These are phyloP conservation scores for Abramis brama DNA, from an alignment of 2,113 vertebrate genomes.

Conservation along the genomic window DNA sequence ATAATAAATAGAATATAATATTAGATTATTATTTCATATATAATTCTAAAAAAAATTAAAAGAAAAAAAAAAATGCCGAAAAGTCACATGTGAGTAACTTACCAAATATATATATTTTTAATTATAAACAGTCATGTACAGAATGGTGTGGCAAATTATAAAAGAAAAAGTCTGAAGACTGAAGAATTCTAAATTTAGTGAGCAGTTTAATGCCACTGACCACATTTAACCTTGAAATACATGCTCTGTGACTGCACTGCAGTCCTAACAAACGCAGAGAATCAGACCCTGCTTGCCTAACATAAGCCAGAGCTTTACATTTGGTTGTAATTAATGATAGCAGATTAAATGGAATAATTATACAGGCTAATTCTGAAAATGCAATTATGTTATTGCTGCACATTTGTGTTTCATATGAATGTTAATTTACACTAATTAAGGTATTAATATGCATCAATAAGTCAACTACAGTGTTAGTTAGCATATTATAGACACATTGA, in stretches of 20 bases:
- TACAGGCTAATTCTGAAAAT: slow-evolving; percentile 51
- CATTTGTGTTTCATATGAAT: slow-evolving; percentile 56
- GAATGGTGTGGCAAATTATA: neutral
- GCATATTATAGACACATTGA: slow-evolving; percentile 37
- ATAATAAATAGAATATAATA: neutral
- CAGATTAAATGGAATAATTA: slow-evolving; percentile 62
- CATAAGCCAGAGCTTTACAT: slow-evolving; percentile 12
- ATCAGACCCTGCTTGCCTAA: slow-evolving; percentile 33
- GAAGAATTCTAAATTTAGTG: neutral
- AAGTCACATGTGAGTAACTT: neutral
- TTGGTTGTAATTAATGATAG: slow-evolving; percentile 54
- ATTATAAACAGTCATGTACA: neutral
- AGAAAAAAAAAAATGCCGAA: neutral
- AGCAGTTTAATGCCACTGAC: neutral
- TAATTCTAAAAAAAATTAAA: no score
- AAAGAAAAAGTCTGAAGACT: neutral
- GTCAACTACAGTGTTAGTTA: slow-evolving; percentile 42
- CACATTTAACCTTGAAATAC: neutral
- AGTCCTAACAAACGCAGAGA: slow-evolving; percentile 10
- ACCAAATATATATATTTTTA: neutral
- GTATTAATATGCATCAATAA: slow-evolving; percentile 59
- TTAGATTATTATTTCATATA: neutral
- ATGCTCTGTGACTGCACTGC: slow-evolving; percentile 8
- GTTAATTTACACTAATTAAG: slow-evolving; percentile 61
- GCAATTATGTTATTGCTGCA: slow-evolving; percentile 56